phyloP scores from a whole-genome alignment of 1,140 invertebrate genomes.

The Lepidostoma basale region DNA sequence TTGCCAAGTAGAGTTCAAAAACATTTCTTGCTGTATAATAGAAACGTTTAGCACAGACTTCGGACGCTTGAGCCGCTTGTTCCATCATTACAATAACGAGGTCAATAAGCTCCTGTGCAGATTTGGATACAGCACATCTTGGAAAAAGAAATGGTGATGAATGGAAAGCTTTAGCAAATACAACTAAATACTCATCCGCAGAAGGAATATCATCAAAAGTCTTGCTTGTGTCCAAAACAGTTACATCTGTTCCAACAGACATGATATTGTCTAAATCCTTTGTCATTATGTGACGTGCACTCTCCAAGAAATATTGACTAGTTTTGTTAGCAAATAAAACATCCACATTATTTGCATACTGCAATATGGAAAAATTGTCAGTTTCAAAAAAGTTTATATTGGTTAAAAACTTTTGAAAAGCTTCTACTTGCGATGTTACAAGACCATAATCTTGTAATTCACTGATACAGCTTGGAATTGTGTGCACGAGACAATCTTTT shows the following conservation, averaged over 20 bases:
- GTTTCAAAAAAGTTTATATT: slow-evolving; percentile 64
- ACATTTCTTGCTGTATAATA: slow-evolving; percentile 76
- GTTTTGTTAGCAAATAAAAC: slow-evolving; percentile 79
- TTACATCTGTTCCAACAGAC: slow-evolving; percentile 57
- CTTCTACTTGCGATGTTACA: slow-evolving; percentile 67
- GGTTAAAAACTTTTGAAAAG: slow-evolving; percentile 70
- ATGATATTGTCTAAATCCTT: slow-evolving; percentile 82
- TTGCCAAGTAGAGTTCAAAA: slow-evolving; percentile 77
- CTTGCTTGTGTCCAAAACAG: slow-evolving; percentile 42
- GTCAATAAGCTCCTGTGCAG: slow-evolving; percentile 69
- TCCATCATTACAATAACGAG: slow-evolving; percentile 74
- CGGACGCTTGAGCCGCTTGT: slow-evolving; percentile 68
- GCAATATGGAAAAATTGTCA: slow-evolving; percentile 60
- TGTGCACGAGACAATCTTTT: slow-evolving; percentile 74
- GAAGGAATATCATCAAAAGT: slow-evolving; percentile 25
- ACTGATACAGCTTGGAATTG: slow-evolving; percentile 75
- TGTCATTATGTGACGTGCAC: slow-evolving; percentile 76
- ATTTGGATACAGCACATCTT: slow-evolving; percentile 58
- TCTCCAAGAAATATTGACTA: slow-evolving; percentile 72
- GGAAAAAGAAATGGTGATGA: slow-evolving; percentile 58
- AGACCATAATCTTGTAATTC: slow-evolving; percentile 71
- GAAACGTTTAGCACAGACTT: slow-evolving; percentile 67
- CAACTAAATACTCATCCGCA: slow-evolving; percentile 49
- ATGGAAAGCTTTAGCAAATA: slow-evolving; percentile 53
- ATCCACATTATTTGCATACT: slow-evolving; percentile 80